Base-by-base conservation (phyloP, 2,113 vertebrate genomes). In the Zosterops hypoxanthus region DNA sequence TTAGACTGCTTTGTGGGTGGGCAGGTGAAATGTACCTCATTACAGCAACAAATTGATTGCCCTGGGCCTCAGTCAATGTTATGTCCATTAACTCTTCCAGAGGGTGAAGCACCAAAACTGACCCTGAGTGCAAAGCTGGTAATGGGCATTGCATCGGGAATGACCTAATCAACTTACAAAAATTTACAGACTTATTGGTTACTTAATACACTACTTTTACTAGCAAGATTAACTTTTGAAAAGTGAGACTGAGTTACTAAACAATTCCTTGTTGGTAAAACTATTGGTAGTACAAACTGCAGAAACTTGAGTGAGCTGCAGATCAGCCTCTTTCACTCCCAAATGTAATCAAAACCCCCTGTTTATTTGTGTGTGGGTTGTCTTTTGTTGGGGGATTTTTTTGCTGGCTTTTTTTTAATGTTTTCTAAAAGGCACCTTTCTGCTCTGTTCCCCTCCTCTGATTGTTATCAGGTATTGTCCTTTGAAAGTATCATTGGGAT, bases 151-250 rank as follows among this genome's bases (percentile, higher is more conserved):
- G 84, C 68, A 65, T 71, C 24, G 10, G 83, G 88, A 91, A 86
- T 92, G 81, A 96, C 92, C 91, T 71, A 33, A 95, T 76, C 12
- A 31, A 93, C 84, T 95, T 71, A 71, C 33, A 96, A 92, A 97
- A 95, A 92, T 88, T 87, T 95, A 92, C 79, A 78, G 87, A 91
- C 71, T 96, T 96, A 66, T 91, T 89, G 42, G 36, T 46, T 90
- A 89, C 86, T 86, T 95, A 90, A 78, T 96, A 86, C 68, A 42
- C 77, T 86, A 64, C 90, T 97, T 97, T 89, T 93, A 93, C 90
- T 70, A 93, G 80, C 70, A 92, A 94, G 72, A 56, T 80, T 80
- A 95, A 39, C 29, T 55, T 46, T 22, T 50, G 24, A 72, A 91
- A 89, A 90, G 31, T 66, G 24, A 65, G 77, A n/a, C 36, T 16